Evolutionary conservation across 2,888 invertebrate species (phyloP).

Genomic region (Epinotia brunnichana): DNA sequence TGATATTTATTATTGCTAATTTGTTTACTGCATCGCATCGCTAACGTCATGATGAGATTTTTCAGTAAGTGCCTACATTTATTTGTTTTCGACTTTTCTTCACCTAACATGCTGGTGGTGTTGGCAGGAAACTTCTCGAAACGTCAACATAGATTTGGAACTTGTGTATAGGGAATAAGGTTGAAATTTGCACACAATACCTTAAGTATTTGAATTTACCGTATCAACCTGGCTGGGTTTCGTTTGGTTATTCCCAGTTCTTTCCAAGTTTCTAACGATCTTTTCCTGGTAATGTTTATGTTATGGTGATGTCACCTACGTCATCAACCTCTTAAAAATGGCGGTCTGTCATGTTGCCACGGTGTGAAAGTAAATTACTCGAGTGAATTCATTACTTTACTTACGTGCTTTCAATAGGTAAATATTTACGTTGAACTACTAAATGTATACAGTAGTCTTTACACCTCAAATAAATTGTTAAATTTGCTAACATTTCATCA

Average conservation of each 20-base stretch:
- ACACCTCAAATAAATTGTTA: no score
- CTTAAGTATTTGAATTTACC: not conserved
- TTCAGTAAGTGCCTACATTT: slow-evolving; percentile 16
- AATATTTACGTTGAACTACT: no score
- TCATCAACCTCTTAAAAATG: no score
- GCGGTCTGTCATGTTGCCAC: no score
- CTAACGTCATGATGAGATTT: slow-evolving; percentile 29
- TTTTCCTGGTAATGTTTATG: not conserved
- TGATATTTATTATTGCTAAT: slow-evolving; percentile 27
- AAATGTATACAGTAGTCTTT: no score
- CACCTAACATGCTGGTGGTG: not conserved
- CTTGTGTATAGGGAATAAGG: not conserved
- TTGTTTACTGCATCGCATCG: slow-evolving; percentile 19
- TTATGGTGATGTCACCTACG: no score
- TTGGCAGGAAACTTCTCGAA: not conserved
- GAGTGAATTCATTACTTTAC: no score
- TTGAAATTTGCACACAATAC: not conserved
- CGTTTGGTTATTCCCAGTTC: not conserved
- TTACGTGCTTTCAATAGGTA: no score
- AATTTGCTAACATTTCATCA: no score
- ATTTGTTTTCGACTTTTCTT: slow-evolving; percentile 19
- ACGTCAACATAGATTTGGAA: not conserved
- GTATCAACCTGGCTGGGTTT: slow-evolving; percentile 1
- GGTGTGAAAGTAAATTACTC: no score
- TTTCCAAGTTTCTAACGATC: not conserved